Evolutionary conservation across 2,113 vertebrate genomes (phyloP).

Genomic region (Elephantulus edwardii): DNA sequence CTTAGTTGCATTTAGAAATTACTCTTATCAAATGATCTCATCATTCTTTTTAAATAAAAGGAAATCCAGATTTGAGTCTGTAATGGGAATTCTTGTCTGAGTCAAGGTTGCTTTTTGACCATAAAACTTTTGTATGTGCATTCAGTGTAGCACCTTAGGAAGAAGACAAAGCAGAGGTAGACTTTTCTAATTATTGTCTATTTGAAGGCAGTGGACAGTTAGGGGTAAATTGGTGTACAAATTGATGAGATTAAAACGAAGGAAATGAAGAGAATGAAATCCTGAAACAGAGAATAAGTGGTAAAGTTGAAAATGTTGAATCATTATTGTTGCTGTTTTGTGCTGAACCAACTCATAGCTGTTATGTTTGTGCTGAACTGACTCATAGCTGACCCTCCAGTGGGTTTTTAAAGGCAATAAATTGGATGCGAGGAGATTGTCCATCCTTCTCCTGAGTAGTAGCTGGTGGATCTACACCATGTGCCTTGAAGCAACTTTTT

Average conservation of each 20-base stretch:
- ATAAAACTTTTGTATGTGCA: neutral
- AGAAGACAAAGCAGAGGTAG: neutral
- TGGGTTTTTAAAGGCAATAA: no score
- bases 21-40: slow-evolving; percentile 1
- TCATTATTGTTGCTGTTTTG: no score
- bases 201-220: neutral
- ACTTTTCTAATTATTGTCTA: neutral
- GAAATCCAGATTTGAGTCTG: neutral
- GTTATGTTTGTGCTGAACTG: no score
- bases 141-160: neutral
- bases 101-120: neutral
- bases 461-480: no score
- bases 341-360: no score
- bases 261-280: neutral
- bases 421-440: no score
- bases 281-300: neutral
- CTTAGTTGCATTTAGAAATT: slow-evolving; percentile 1
- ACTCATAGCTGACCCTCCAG: no score
- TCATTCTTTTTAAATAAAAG: neutral
- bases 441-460: no score
- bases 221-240: neutral
- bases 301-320: slow-evolving; percentile 10
- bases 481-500: neutral
- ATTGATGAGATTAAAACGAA: neutral
- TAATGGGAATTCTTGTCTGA: neutral